Base-by-base conservation (phyloP, 2,888 invertebrate genomes). In the Parascotia fuliginaria region DNA sequence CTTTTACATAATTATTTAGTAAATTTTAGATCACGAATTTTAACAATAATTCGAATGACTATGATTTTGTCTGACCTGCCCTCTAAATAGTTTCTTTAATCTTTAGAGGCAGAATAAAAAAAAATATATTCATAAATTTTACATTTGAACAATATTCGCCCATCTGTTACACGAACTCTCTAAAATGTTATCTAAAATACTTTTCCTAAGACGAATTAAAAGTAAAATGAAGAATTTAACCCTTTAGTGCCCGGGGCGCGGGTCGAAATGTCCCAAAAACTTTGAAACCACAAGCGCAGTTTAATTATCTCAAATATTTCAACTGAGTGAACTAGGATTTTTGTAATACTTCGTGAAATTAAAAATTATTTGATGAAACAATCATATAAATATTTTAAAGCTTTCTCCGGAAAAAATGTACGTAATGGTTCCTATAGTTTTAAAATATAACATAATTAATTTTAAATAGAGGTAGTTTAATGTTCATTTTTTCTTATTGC, bases 241-340 rank as follows among this genome's bases (percentile, higher is more conserved):
- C 65, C 58, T 55, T 33, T 19, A 42, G 3, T 11, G 12, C 50
- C 27, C 34, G 29, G 19, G 22, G 13, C 9, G 11, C 31, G 42
- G 65, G 39, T 51, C 29, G 34, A 39, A 31, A 15, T 16, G 44
- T 42, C 53, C 61, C 61, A 19, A 16, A 46, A 65, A 65, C 48
- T 65, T 62, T 44, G 22, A 22, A 36, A 53, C 56, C 53, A 39
- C 44, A 32, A n/a, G n/a, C n/a, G n/a, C 44, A 52, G 58, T 57
- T 58, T 52, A 60, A 58, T 64, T 58, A 44, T 48, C 49, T 32
- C 16, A 50, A 64, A 60, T 64, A 64, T 64, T 60, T 42, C 39
- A 43, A 54, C 42, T 37, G 42, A 46, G 44, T 29, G 27, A 58
- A 54, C 29, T 63, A 38, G n/a, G 14, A 50, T 46, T 47, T 38